These are phyloP conservation scores for Zootermopsis nevadensis DNA, from an alignment of 2,888 invertebrate species.

Conservation along the genomic window DNA sequence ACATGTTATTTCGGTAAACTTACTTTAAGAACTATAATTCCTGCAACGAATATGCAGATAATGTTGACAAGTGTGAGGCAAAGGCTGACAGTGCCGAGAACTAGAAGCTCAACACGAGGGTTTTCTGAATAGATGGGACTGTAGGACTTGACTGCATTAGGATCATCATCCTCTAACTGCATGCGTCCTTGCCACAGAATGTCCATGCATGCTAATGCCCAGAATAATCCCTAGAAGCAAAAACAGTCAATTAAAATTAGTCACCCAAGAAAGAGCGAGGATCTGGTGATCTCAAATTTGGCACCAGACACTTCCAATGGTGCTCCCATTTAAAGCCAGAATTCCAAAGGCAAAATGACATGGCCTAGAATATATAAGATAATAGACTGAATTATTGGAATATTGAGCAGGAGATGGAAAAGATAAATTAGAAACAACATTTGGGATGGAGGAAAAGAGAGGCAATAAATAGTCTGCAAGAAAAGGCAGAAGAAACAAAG, in stretches of 20 bases:
- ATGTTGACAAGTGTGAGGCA: slow-evolving; percentile 80
- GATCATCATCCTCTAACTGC: not conserved
- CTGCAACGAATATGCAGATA: slow-evolving; percentile 76
- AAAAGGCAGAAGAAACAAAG: no score
- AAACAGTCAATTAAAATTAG: not conserved
- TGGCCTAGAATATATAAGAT: no score
- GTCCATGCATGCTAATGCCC: slow-evolving; percentile 72
- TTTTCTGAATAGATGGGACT: slow-evolving; percentile 30
- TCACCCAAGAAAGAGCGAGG: no score
- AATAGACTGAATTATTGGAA: no score
- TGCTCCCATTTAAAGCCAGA: no score
- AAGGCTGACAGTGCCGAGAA: slow-evolving; percentile 76
- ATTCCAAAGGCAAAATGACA: no score
- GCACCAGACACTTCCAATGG: no score
- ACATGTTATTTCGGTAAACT: slow-evolving; percentile 17
- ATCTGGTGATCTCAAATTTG: no score
- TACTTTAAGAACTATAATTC: slow-evolving; percentile 77
- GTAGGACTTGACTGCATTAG: not conserved
- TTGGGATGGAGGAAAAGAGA: no score
- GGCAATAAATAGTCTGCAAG: no score
- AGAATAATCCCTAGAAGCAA: slow-evolving; percentile 69
- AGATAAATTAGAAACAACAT: no score
- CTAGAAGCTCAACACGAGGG: slow-evolving; percentile 70
- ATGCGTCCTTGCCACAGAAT: slow-evolving; percentile 57
- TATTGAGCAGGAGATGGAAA: no score